Evolutionary conservation across 2,888 invertebrate genomes (phyloP), one percentile per base, ranked within the genome.

Genomic region (Drosophila melanocephala): DNA sequence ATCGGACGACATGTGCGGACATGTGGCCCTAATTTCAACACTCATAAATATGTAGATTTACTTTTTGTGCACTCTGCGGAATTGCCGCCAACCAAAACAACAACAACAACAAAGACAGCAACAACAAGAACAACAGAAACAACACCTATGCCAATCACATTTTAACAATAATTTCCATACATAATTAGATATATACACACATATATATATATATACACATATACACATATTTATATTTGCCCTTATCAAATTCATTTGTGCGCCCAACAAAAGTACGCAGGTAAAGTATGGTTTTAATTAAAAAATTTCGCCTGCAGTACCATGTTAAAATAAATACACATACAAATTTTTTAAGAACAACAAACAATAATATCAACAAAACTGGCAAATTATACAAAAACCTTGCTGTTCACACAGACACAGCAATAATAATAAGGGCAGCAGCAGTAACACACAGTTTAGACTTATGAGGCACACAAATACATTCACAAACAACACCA

Each of bases 1-100:
- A 79, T 78, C 75, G 81, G 77, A 77, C 88, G 80, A 76, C 84
- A 84, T 84, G 87, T 87, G 76, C 75, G 77, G 70, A 87, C 74
- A 77, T 79, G 78, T 80, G 64, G 69, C 61, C 79, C 72, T 82
- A 79, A 77, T 82, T 82, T 77, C 73, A 76, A 75, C 72, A 71
- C 72, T 72, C 84, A 83, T 83, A 83, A 83, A 83, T 83, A 83
- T 83, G 81, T 74, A 77, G 72, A 83, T 82, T 83, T 63, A 64
- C 66, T 59, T 62, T 67, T 59, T 67, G 55, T 75, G 81, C 72
- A 76, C 59, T 72, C 68, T 64, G 52, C 53, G 33, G 33, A 62
- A 44, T 68, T 70, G 66, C 35, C 56, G 37, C 50, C 30, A 56
- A 35, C 12, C 6, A 26, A 12, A 56, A 37, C 19, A 37, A 19